These are phyloP conservation scores for Triplophysa yarkandensis DNA, from an alignment of 2,797 vertebrate species.

Conservation along the genomic window DNA sequence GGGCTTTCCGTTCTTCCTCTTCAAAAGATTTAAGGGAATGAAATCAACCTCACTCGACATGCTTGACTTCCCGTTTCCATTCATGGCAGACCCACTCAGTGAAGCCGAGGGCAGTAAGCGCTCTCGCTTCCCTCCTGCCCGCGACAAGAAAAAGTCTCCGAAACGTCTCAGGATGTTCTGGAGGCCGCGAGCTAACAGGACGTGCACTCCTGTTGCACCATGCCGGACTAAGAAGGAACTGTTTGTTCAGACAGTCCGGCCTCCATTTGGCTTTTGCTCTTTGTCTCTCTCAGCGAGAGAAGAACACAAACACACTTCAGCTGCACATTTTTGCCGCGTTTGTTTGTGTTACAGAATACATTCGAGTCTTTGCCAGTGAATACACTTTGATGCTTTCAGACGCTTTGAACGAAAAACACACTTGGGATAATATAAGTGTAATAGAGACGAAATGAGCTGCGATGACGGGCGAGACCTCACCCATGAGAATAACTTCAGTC, in stretches of 20 bases:
- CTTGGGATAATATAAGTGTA: too few relatives aligned
- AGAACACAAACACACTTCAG: slow-evolving; percentile 12
- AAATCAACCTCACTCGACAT: slow-evolving; percentile 23
- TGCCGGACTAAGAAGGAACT: not conserved
- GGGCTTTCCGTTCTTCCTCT: slow-evolving; percentile 53
- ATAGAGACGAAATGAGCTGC: slow-evolving; percentile 25
- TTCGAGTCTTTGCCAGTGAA: not conserved
- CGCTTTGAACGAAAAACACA: too few relatives aligned
- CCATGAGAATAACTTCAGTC: slow-evolving; percentile 72
- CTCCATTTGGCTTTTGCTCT: slow-evolving; percentile 21
- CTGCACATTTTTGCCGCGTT: not conserved
- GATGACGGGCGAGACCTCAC: slow-evolving; percentile 64
- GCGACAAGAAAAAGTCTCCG: not conserved
- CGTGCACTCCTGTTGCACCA: not conserved
- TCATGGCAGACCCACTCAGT: not conserved
- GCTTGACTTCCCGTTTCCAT: slow-evolving; percentile 47
- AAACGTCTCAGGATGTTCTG: slow-evolving; percentile 6
- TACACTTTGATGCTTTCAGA: too few relatives aligned
- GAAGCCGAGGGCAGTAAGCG: slow-evolving; percentile 10
- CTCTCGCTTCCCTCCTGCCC: slow-evolving; percentile 27
- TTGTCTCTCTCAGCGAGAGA: slow-evolving; percentile 16
- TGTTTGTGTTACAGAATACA: slow-evolving; percentile 18
- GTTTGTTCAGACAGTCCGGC: slow-evolving; percentile 28
- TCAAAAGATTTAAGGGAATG: slow-evolving; percentile 25
- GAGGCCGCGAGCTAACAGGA: slow-evolving; percentile 9